Conservation (phyloP, 1,140 invertebrate genomes). For the Lordiphosa collinella region DNA sequence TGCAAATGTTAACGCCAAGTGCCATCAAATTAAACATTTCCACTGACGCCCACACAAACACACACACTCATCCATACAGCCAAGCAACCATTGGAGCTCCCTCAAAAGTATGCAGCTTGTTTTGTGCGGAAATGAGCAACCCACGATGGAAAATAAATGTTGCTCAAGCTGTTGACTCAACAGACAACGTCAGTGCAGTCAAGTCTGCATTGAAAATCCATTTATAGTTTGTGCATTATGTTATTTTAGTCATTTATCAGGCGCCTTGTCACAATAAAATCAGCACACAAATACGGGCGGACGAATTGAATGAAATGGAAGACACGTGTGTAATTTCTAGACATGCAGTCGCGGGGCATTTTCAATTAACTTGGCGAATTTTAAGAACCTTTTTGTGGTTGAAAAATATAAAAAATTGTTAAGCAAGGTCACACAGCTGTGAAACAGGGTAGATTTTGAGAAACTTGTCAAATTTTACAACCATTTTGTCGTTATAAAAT, state of each 20-base stretch:
- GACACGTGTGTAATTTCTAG: no score
- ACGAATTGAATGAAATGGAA: slow-evolving; percentile 19
- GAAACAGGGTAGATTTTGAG: no score
- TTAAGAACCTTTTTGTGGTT: no score
- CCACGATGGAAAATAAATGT: slow-evolving; percentile 11
- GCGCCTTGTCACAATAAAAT: slow-evolving; percentile 12
- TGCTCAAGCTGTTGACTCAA: slow-evolving; percentile 19
- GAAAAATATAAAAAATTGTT: no score
- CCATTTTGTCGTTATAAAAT: no score
- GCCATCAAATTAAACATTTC: slow-evolving; percentile 60
- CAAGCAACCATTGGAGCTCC: background rate
- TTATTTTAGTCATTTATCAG: slow-evolving; percentile 32
- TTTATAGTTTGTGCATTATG: slow-evolving; percentile 39
- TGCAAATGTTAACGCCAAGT: slow-evolving; percentile 56
- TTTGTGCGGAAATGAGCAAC: slow-evolving; percentile 41
- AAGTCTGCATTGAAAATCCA: slow-evolving; percentile 47
- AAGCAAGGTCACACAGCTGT: no score
- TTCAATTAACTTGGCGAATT: no score
- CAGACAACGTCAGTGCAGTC: slow-evolving; percentile 17
- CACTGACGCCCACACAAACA: slow-evolving; percentile 7
- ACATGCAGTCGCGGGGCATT: no score
- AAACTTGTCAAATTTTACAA: no score
- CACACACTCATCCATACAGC: slow-evolving; percentile 3
- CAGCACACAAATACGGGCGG: slow-evolving; percentile 6
- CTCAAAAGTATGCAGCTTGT: slow-evolving; percentile 48